Evolutionary conservation across 2,888 invertebrate genomes (phyloP).

Genomic region (Terebella lapidaria): DNA sequence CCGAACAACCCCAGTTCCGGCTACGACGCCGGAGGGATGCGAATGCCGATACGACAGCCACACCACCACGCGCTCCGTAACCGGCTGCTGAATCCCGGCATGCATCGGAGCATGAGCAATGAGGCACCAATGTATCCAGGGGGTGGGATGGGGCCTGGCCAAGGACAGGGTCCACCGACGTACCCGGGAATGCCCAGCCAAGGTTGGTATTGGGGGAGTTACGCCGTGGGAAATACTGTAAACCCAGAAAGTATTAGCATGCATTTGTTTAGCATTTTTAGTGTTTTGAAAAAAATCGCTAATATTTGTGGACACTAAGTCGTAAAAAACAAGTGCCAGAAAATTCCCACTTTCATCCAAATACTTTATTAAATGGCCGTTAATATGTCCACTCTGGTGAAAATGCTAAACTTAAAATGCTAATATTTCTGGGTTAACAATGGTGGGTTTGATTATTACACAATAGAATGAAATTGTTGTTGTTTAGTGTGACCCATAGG

Average conservation of each 20-base stretch:
- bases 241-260: neutral
- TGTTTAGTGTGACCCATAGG: too few species aligned
- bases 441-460: too few species aligned
- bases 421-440: too few species aligned
- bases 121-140: neutral
- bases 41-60: neutral
- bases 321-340: too few species aligned
- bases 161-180: too few species aligned
- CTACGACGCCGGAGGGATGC: neutral
- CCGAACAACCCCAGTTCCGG: neutral
- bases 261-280: neutral
- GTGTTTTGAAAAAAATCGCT: neutral
- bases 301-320: too few species aligned
- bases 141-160: neutral
- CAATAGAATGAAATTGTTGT: too few species aligned
- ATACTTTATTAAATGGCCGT: too few species aligned
- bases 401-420: too few species aligned
- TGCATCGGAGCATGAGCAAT: neutral
- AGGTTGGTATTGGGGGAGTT: neutral
- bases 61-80: neutral
- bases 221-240: neutral
- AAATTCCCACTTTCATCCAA: too few species aligned
- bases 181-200: neutral
- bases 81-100: neutral
- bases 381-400: too few species aligned